A percentile compares a stretch with the other conserved stretches of the same genome.
These are phyloP conservation scores for Pipistrellus kuhlii DNA, from an alignment of 2,797 vertebrate species.

Conservation along the genomic window DNA sequence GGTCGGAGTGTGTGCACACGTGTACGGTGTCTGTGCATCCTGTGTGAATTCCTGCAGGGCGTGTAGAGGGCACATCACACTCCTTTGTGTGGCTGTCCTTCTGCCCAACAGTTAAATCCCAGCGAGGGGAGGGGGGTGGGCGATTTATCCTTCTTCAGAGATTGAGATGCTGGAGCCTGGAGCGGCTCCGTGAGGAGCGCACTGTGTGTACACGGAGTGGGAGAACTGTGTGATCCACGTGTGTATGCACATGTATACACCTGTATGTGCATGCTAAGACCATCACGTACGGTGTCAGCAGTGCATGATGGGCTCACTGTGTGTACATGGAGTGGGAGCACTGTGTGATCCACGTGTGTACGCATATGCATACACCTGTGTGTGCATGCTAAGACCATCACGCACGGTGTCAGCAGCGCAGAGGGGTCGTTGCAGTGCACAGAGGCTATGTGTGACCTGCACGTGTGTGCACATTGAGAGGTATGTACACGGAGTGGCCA, in stretches of 20 bases:
- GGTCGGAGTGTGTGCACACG: not conserved
- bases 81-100: not conserved
- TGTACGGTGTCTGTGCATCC: rapidly evolving
- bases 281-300: rapidly evolving
- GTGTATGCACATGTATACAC: rapidly evolving
- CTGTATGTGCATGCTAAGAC: not conserved
- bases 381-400: rapidly evolving
- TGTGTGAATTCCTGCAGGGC: not conserved
- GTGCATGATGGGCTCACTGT: rapidly evolving
- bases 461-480: rapidly evolving
- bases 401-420: rapidly evolving
- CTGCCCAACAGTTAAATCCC: not conserved
- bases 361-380: rapidly evolving
- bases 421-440: not conserved
- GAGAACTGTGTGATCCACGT: not conserved
- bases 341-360: rapidly evolving
- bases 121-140: not conserved
- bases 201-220: rapidly evolving
- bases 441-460: rapidly evolving
- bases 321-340: not conserved
- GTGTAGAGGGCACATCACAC: not conserved
- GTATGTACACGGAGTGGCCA: too few species aligned
- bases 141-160: not conserved
- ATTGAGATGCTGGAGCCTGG: not conserved
- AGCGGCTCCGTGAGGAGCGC: rapidly evolving